phyloP scores from a whole-genome alignment of 2,888 invertebrate genomes.

The Drosophila peninsularis region DNA sequence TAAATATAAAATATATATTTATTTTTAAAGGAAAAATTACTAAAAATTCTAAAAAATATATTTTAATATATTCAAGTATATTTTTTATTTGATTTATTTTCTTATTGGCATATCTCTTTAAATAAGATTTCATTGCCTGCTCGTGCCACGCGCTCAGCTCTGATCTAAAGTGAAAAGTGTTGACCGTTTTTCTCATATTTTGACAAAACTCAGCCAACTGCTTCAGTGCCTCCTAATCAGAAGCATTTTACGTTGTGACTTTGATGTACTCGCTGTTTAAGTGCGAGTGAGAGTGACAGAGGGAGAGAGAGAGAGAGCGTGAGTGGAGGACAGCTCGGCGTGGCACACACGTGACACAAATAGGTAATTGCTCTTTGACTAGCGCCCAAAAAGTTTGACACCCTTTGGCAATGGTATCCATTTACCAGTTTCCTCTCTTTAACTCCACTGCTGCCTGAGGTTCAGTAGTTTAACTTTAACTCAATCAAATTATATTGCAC shows the following conservation, averaged over 20 bases:
- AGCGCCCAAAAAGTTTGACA: slow-evolving; percentile 1
- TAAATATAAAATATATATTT: not conserved
- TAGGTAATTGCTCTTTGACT: slow-evolving; percentile 75
- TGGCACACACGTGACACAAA: slow-evolving; percentile 75
- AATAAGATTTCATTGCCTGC: no score
- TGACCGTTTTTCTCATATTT: slow-evolving; percentile 48
- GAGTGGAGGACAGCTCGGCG: not conserved
- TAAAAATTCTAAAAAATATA: not conserved
- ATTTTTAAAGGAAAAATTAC: not conserved
- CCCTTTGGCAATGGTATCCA: slow-evolving; percentile 4
- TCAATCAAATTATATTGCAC: slow-evolving; percentile 8
- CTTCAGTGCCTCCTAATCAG: slow-evolving; percentile 62
- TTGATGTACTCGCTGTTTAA: slow-evolving; percentile 61
- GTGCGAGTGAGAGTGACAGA: slow-evolving; percentile 18
- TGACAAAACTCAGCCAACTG: slow-evolving; percentile 58
- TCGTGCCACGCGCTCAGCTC: not conserved
- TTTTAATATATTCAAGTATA: not conserved
- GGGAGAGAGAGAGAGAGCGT: not conserved
- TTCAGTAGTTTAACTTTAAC: slow-evolving; percentile 14
- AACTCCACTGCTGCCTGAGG: not conserved
- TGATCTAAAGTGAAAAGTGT: slow-evolving; percentile 12
- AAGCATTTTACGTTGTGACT: slow-evolving; percentile 36
- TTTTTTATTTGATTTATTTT: not conserved
- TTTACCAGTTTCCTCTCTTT: not conserved
- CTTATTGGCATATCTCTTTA: no score